These are phyloP conservation scores for Trachelus stipa DNA, from an alignment of 2,888 invertebrate species.

Conservation along the genomic window DNA sequence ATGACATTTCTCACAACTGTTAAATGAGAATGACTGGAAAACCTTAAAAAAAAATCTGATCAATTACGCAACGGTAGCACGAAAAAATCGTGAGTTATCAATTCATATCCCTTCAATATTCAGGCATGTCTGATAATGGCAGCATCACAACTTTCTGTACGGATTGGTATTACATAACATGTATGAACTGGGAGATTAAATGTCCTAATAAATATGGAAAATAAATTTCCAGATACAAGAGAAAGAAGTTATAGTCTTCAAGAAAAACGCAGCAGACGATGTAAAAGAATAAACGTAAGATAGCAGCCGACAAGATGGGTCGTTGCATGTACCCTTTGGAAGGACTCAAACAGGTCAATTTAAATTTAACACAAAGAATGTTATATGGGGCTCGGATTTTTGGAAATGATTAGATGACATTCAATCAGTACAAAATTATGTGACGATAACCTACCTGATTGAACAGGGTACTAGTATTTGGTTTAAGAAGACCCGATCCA, in stretches of 20 bases:
- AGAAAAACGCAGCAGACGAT: slow-evolving; percentile 17
- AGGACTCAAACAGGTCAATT: neutral
- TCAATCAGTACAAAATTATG: neutral
- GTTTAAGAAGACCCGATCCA: slow-evolving; percentile 84
- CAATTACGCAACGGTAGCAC: neutral
- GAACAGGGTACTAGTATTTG: slow-evolving; percentile 74
- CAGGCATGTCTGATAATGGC: slow-evolving; percentile 25
- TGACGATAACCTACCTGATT: slow-evolving; percentile 75
- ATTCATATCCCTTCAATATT: neutral
- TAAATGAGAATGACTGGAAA: neutral
- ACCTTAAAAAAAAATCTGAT: neutral
- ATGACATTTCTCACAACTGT: neutral
- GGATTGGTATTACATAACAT: slow-evolving; percentile 56
- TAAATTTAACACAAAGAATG: neutral
- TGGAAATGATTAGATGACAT: neutral
- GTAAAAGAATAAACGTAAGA: slow-evolving; percentile 30
- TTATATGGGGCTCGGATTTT: neutral
- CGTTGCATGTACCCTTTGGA: slow-evolving; percentile 3
- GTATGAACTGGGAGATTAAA: slow-evolving; percentile 28
- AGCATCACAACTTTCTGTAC: slow-evolving; percentile 34
- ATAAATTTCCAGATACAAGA: neutral
- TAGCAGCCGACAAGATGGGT: slow-evolving; percentile 56
- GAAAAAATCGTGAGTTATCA: neutral
- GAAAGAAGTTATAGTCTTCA: neutral
- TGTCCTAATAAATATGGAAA: neutral